A percentile compares a stretch with the other conserved stretches of the same genome.
Conservation (phyloP, 2,113 vertebrate species). For the Phrynosoma blainvillii region DNA sequence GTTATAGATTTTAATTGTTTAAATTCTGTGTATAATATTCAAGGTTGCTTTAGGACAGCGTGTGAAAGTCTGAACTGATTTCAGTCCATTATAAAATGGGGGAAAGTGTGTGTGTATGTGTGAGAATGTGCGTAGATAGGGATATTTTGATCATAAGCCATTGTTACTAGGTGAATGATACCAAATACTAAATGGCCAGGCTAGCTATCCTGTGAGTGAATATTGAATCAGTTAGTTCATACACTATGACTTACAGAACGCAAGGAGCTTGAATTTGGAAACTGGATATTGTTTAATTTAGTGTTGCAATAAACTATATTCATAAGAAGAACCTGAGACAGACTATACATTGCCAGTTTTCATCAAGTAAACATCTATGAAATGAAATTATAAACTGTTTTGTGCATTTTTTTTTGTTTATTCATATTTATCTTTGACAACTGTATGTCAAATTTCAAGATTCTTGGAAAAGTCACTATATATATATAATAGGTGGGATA, state of each 20-base stretch:
- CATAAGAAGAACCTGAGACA: not conserved
- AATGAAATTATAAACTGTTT: not conserved
- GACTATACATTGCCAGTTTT: not conserved
- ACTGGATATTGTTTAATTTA: not conserved
- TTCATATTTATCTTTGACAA: not conserved
- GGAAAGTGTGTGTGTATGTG: not conserved
- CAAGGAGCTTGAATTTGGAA: not conserved
- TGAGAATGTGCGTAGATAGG: not conserved
- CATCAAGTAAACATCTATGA: not conserved
- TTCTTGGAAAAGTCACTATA: not conserved
- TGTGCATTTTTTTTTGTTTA: not conserved
- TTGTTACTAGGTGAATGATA: not conserved
- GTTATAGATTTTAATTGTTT: not conserved
- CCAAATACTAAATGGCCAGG: not conserved
- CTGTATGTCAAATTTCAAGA: not conserved
- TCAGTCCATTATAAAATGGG: not conserved
- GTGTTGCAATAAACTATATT: not conserved
- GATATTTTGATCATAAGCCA: rapidly evolving
- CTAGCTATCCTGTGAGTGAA: not conserved
- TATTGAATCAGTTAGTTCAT: not conserved
- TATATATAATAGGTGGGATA: not conserved
- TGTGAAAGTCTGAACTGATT: not conserved
- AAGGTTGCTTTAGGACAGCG: not conserved
- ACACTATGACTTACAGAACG: not conserved
- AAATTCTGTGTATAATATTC: not conserved